Evolutionary conservation across 1,140 invertebrate species (phyloP), one percentile per base, ranked within the genome.

Genomic region (Lanistes nyassanus): DNA sequence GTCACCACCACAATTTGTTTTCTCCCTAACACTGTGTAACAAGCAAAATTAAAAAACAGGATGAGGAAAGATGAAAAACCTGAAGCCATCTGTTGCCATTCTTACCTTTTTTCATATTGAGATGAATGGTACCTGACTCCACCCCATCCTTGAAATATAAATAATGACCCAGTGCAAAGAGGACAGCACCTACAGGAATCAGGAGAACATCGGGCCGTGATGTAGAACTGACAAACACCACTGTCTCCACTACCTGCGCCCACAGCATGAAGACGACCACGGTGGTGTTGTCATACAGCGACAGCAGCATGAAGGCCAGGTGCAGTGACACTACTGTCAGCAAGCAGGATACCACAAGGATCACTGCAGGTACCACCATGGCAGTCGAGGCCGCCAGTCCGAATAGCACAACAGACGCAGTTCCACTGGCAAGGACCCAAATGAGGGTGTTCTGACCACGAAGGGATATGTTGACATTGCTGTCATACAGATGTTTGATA

Each of bases 401-500:
- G 16, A 72, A n/a, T 9, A 72, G 16, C 16, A 72, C 56, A 3
- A 36, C 36, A 6, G 2, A 31, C 3, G 39, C 47, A 21, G 70
- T 72, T 58, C 55, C 70, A 0, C 55, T 26, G 4, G 36, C 70
- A 0, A n/a, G 34, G 11, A 60, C 56, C 6, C 26, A 31, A 29
- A 72, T 5, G 9, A 72, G 11, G 23, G 37, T 42, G 70, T 60
- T 72, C 56, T 72, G 70, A n/a, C 56, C 36, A 1, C 70, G 53
- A 13, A 53, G 36, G 53, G 31, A 31, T 37, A 72, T 42, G 7
- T 34, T 62, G 29, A 72, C 56, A 26, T n/a, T 42, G 56, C 70
- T 72, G 70, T 72, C 70, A 55, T 72, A 72, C 5, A 72, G 70
- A 19, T 72, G 70, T 55, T 72, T 72, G n/a, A 53, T 56, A 26